Base-by-base conservation (phyloP, 2,888 invertebrate species). In the Lysandra bellargus region DNA sequence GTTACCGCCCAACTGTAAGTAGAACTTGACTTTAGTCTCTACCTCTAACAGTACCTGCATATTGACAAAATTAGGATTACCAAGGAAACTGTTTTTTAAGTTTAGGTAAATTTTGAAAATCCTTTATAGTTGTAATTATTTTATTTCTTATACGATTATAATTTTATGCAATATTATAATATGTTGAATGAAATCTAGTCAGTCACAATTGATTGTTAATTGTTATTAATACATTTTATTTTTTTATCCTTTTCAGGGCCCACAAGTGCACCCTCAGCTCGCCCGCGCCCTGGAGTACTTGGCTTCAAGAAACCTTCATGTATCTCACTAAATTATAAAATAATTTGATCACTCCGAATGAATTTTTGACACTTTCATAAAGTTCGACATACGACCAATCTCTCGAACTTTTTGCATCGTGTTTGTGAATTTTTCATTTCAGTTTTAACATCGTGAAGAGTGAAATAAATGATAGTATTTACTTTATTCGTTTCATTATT, bases 1-100 rank as follows among this genome's bases (percentile, higher is more conserved):
- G 97, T 80, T 97, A 96, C 95, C 96, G 95, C 82, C 95, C 97
- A 44, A 89, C 93, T 88, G 96, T 92, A 87, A 86, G 85, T 85
- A 33, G 33, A 14, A 69, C 69, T 33, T 69, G 44, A 44, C 44
- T 12, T 2, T 49, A 49, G 9, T 12, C 49, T 49, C 9, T 49
- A 49, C 49, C 9, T 9, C 9, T 49, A 49, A 44, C 44, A 44
- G 44, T 44, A 44, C 9, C 49, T 49, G 49, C 49, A 49, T 49
- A 9, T 49, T 49, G 9, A 49, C 4, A 57, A 17, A 57, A 57
- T 57, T 53, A 53, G 53, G 57, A 57, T 40, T 40, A 1, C 40
- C 6, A 40, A 40, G 40, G 40, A 40, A 40, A 40, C 40, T 40
- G 40, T 40, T 40, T 7, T 40, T 6, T 40, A 40, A 40, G 40